These are phyloP conservation scores for Petromus typicus DNA, from an alignment of 2,113 vertebrate species.

Conservation along the genomic window DNA sequence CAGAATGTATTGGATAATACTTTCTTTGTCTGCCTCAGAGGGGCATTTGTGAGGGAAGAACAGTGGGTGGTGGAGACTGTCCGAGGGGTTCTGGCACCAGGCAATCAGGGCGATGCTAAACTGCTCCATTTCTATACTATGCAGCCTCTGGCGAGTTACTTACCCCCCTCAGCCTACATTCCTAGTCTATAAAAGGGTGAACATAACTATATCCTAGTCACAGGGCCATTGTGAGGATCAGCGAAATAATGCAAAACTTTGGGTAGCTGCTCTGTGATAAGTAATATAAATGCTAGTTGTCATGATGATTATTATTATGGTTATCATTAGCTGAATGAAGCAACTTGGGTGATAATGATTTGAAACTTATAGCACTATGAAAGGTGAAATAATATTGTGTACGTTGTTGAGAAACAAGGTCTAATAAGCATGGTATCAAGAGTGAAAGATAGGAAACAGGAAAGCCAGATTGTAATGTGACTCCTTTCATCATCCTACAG, in stretches of 20 bases:
- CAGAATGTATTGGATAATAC: slow-evolving; percentile 41
- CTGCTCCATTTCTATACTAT: background rate
- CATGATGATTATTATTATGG: background rate
- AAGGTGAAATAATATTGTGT: slow-evolving; percentile 17
- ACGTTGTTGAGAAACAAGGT: background rate
- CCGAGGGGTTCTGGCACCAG: background rate
- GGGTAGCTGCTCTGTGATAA: background rate
- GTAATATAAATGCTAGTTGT: background rate
- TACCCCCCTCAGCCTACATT: slow-evolving; percentile 28
- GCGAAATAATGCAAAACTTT: slow-evolving; percentile 1
- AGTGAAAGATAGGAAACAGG: background rate
- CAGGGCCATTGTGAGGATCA: background rate
- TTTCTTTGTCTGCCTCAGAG: slow-evolving; percentile 57
- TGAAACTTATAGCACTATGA: slow-evolving; percentile 5
- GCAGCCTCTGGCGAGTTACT: slow-evolving; percentile 54
- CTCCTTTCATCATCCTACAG: background rate
- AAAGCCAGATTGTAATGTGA: background rate
- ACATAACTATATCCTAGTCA: background rate
- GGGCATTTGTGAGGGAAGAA: background rate
- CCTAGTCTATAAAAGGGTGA: slow-evolving; percentile 21
- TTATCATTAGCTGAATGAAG: background rate
- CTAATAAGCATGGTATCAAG: background rate
- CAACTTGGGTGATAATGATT: slow-evolving; percentile 18
- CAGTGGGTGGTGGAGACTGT: background rate
- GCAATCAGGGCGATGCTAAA: slow-evolving; percentile 22